Evolutionary conservation across 2,888 invertebrate species (phyloP).

Genomic region (Dendrolimus houi): DNA sequence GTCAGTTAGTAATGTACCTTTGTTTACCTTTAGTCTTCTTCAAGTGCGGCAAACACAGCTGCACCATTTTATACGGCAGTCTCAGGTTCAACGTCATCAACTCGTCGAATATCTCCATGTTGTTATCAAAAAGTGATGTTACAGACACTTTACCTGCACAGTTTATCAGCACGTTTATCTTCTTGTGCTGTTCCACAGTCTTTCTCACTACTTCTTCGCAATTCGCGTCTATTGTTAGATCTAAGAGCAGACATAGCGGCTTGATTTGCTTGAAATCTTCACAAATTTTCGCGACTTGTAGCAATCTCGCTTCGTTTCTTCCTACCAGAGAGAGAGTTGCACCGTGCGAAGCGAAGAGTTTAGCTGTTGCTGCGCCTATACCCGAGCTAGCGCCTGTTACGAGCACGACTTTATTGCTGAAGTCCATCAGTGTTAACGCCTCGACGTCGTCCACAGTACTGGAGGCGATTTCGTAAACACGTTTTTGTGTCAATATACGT

Average conservation of each 20-base stretch:
- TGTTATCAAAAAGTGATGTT: conserved; percentile 40
- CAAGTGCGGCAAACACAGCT: conserved; percentile 37
- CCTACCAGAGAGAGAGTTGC: conserved; percentile 39
- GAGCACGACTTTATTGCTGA: conserved; percentile 41
- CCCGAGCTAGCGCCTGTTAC: conserved; percentile 52
- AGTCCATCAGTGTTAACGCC: conserved; percentile 23
- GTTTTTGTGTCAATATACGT: neutral
- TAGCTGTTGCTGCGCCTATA: conserved; percentile 48
- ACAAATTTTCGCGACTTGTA: conserved; percentile 31
- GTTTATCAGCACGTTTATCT: conserved; percentile 42
- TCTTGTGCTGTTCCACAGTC: conserved; percentile 33
- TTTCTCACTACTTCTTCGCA: conserved; percentile 40
- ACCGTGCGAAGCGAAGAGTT: conserved; percentile 37
- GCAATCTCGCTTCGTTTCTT: conserved; percentile 35
- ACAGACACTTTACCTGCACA: conserved; percentile 40
- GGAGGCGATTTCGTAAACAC: neutral
- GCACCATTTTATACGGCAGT: conserved; percentile 44
- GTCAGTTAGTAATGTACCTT: neutral
- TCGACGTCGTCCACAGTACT: neutral
- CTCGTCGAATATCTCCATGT: conserved; percentile 43
- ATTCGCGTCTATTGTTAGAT: conserved; percentile 32
- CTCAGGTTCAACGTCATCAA: conserved; percentile 38
- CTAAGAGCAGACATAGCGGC: conserved; percentile 37
- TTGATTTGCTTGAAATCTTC: conserved; percentile 26
- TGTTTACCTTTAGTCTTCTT: conserved; percentile 30